Evolutionary conservation across 2,888 invertebrate species (phyloP), one percentile per base, ranked within the genome.

Genomic region (Spisula subtruncata): DNA sequence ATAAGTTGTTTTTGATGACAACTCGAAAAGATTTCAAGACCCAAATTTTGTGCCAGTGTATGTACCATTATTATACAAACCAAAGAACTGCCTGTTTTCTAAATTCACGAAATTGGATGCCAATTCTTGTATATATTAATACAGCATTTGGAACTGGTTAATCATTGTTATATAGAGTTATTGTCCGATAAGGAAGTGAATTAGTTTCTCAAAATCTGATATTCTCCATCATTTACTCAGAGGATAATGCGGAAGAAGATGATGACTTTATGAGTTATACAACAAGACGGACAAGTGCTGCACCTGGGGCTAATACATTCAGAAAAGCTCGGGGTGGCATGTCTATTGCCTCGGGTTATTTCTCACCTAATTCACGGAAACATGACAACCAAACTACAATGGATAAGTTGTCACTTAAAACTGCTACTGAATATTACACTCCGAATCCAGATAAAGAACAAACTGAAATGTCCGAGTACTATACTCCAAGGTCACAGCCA

Each of bases 291-390:
- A 83, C 87, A 46, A n/a, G n/a, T n/a, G 79, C n/a, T 18, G 29
- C 32, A 6, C 83, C 29, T 4, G 89, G 89, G 5, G 80, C 80
- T 6, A 89, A 89, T 54, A 89, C 89, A 4, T 79, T 85, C 87
- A 87, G 87, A 51, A 89, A 89, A 85, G 87, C 89, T 6, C 80
- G 85, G 35, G 89, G 89, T 6, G 87, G 87, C 66, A 89, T 89
- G 87, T 89, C 89, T 8, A 81, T 85, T 10, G 89, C 87, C 4
- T 89, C 89, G 18, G 89, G 91, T 14, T 87, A 88, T 32, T 71
- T 89, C 25, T 88, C 91, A 0, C 91, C 89, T 16, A 86, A 85
- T 54, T 81, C 83, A 14, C 80, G 81, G 71, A 83, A 83, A 85
- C 75, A 60, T 54, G 87, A 56, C 25, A 85, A 46, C 20, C 32